A percentile compares a stretch with the other conserved stretches of the same genome.
Evolutionary conservation across 2,888 invertebrate genomes (phyloP).

Genomic region (Lepidocyrtinus sp.): DNA sequence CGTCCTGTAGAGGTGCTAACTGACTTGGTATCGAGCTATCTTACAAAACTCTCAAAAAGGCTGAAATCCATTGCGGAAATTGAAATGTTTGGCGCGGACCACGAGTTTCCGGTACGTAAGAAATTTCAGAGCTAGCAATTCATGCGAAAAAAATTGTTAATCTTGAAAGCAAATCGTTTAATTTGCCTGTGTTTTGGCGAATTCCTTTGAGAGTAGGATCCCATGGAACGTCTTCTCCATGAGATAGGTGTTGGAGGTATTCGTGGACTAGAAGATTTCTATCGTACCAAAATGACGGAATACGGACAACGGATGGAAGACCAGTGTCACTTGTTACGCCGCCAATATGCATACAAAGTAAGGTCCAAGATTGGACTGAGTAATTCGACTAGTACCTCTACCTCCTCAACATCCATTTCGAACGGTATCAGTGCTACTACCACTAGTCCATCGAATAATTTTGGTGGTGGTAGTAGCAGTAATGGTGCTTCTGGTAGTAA

Average conservation of each 20-base stretch:
- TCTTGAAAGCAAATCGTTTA: background rate
- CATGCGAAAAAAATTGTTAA: background rate
- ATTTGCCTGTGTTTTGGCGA: background rate
- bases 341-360: constrained; percentile 71
- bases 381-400: constrained; percentile 35
- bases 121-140: background rate
- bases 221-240: constrained; percentile 77
- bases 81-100: constrained; percentile 59
- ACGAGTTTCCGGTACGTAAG: constrained; percentile 74
- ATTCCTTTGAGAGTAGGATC: no score
- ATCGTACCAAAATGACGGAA: constrained; percentile 73
- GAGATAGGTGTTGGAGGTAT: constrained; percentile 78
- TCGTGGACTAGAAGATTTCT: constrained; percentile 76
- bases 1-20: constrained; percentile 56
- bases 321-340: constrained; percentile 71
- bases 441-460: constrained; percentile 8
- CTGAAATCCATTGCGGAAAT: constrained; percentile 59
- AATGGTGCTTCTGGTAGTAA: constrained; percentile 15
- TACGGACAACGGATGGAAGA: constrained; percentile 72
- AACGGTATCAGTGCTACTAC: constrained; percentile 13
- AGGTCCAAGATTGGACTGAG: constrained; percentile 52
- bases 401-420: background rate
- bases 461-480: constrained; percentile 24
- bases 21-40: constrained; percentile 52
- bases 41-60: constrained; percentile 43